Base-by-base conservation (phyloP, 2,797 vertebrate species). In the Acanthis flammea region DNA sequence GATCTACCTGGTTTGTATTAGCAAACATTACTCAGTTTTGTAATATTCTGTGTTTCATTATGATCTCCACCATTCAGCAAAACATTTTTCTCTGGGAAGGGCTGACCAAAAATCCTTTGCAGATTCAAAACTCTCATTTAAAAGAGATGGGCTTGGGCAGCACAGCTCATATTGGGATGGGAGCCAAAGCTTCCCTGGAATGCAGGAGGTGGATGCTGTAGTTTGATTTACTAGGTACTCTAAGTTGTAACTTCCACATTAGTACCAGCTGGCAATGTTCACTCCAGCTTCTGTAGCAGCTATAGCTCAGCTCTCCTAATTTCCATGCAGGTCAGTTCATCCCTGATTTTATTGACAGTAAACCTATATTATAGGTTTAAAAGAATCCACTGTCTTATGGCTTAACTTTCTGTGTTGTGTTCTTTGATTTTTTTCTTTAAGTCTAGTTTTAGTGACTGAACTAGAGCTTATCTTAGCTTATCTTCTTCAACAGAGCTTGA, bases 221-320 rank as follows among this genome's bases (percentile, higher is more conserved):
- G 22, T 91, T 74, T 90, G 74, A 82, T 92, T 94, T 91, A 85
- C 33, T 67, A 14, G 53, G 60, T 93, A 57, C 63, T 73, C 74
- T 51, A 19, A 60, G 15, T 75, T 70, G 74, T 87, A 82, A n/a
- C 74, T 95, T 93, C 72, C 84, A 39, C 2, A 0, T 83, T 45
- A 77, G 53, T 68, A 88, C 48, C 65, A 60, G 37, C 39, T 92
- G 74, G 33, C 63, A 28, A 7, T 70, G 81, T 58, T 87, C 24
- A 8, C 44, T 85, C 21, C 41, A 48, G 37, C 63, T 91, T 92
- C 88, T 91, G 48, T 66, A 73, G 77, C n/a, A 70, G 48, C 55
- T 81, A 42, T 48, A 65, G n/a, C 35, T 93, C 58, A 68, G 23
- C 23, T 53, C 24, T 80, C 39, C 54, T 77, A 22, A 57, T 72